Evolutionary conservation across 2,888 invertebrate species (phyloP).

Genomic region (Chrysolina oricalcia): DNA sequence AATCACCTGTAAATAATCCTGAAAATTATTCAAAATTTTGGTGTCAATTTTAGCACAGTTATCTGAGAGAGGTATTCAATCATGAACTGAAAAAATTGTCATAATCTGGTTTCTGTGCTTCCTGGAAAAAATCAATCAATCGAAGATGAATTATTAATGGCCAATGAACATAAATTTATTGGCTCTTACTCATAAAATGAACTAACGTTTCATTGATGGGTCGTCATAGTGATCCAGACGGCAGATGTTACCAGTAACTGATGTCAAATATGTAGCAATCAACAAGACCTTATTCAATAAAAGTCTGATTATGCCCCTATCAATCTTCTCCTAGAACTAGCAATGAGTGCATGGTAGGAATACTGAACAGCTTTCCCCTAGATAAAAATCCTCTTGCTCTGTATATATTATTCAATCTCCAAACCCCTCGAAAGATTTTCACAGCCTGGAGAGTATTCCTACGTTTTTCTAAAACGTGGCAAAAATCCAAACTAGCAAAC

Average conservation of each 20-base stretch:
- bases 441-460: conserved; percentile 27
- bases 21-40: too few species aligned
- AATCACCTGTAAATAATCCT: too few species aligned
- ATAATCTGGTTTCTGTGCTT: too few species aligned
- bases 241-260: background rate
- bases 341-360: background rate
- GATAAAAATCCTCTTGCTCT: conserved; percentile 12
- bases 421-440: conserved; percentile 35
- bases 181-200: too few species aligned
- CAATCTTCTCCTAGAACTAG: conserved; percentile 12
- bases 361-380: conserved; percentile 21
- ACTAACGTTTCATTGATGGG: too few species aligned
- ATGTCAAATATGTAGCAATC: background rate
- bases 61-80: background rate
- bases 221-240: too few species aligned
- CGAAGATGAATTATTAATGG: too few species aligned
- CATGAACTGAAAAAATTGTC: too few species aligned
- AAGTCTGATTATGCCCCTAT: conserved; percentile 22
- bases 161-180: too few species aligned
- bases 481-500: background rate
- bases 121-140: too few species aligned
- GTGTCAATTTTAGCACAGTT: background rate
- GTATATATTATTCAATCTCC: conserved; percentile 40
- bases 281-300: conserved; percentile 11
- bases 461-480: conserved; percentile 33